Base-by-base conservation (phyloP, 2,888 invertebrate species). In the Tinea trinotella region DNA sequence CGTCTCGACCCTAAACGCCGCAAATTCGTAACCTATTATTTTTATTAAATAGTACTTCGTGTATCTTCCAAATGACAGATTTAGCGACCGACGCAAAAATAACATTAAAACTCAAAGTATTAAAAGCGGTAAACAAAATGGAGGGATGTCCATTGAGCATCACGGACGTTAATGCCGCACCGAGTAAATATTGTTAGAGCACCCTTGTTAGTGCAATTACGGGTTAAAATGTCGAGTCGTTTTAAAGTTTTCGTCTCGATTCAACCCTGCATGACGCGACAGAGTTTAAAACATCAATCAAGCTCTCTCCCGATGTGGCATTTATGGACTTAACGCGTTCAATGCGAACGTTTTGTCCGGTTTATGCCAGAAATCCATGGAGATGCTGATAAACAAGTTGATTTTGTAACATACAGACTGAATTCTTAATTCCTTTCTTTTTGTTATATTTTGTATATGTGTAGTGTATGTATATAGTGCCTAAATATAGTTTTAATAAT, bases 141-240 rank as follows among this genome's bases (percentile, higher is more conserved):
- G 30, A 30, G 30, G 30, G 30, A 40, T 40, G 40, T 40, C 40
- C 35, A n/a, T 22, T 3, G 7, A 10, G 13, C 13, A 40, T 2
- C 7, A 40, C 40, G 74, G 71, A 73, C 75, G 69, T 73, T 78
- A 79, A 78, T 76, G 74, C 74, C 70, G 65, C 68, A 12, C 65
- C 68, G 74, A 74, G 76, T 76, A 79, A 81, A 82, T 78, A 75
- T 77, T 70, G 77, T 80, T 82, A 78, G 76, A 79, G 78, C 71
- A 77, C 80, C 78, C 79, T 81, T 77, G 83, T 82, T 79, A 74
- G 74, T 72, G 74, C 76, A 78, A 81, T 80, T 79, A 81, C 59
- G 58, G 62, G 67, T 64, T 64, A 64, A 67, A 66, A 67, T 62
- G 72, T 70, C 70, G 62, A 63, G 57, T 64, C 70, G 64, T 69